phyloP scores from a whole-genome alignment of 2,888 invertebrate genomes.

The Steinernema hermaphroditum region DNA sequence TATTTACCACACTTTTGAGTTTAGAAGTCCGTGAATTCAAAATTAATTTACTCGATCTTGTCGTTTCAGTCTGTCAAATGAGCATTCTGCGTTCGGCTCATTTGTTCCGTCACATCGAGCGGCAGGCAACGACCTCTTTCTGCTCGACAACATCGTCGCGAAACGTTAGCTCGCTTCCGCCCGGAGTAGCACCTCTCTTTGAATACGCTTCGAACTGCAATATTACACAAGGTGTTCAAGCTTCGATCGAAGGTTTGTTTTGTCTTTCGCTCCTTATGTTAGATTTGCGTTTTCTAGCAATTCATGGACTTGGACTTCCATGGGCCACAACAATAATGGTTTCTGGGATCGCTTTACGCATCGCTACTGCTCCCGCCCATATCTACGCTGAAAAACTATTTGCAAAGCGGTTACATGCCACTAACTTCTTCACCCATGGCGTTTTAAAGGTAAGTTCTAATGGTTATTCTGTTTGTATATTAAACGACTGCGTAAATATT shows the following conservation, averaged over 20 bases:
- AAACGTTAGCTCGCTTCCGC: neutral
- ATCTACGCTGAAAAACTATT: slow-evolving; percentile 59
- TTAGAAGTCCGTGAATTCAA: too few species aligned
- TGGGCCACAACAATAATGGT: slow-evolving; percentile 57
- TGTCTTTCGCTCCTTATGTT: neutral
- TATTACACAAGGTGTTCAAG: slow-evolving; percentile 55
- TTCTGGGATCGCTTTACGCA: slow-evolving; percentile 49
- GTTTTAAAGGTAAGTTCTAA: slow-evolving; percentile 47
- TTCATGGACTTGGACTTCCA: slow-evolving; percentile 52
- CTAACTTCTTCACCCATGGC: slow-evolving; percentile 53
- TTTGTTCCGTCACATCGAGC: slow-evolving; percentile 7
- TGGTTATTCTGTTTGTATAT: neutral
- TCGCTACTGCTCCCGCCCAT: slow-evolving; percentile 57
- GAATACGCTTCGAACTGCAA: slow-evolving; percentile 58
- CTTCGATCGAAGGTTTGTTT: slow-evolving; percentile 54
- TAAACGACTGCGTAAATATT: neutral
- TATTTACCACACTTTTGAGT: too few species aligned
- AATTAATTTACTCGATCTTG: too few species aligned
- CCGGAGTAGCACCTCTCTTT: slow-evolving; percentile 36
- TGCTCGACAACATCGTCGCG: slow-evolving; percentile 4
- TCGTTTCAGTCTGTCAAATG: neutral
- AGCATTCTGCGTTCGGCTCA: slow-evolving; percentile 22
- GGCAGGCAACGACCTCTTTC: neutral
- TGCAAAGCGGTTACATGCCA: slow-evolving; percentile 57
- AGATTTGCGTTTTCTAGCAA: slow-evolving; percentile 39